A percentile compares a stretch with the other conserved stretches of the same genome.
These are phyloP conservation scores for Andrena trimmerana DNA, from an alignment of 2,888 invertebrate genomes.

Conservation along the genomic window DNA sequence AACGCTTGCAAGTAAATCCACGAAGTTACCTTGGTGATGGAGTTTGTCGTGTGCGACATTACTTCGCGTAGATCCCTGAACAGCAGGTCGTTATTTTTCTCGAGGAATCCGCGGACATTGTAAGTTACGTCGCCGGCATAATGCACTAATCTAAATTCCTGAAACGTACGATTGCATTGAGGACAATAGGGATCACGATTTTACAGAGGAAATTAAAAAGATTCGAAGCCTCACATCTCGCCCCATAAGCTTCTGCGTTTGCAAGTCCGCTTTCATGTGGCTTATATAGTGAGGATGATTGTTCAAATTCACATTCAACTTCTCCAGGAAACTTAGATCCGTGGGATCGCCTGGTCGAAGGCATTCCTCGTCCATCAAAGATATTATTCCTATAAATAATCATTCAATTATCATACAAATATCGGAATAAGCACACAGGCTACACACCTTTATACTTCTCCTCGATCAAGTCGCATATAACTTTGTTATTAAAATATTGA, in stretches of 20 bases:
- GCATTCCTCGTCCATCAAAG: slow-evolving; percentile 96
- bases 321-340: slow-evolving; percentile 93
- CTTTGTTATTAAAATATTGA: slow-evolving; percentile 96
- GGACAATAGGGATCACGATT: background rate
- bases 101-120: slow-evolving; percentile 93
- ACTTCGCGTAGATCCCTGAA: slow-evolving; percentile 95
- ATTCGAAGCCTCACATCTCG: slow-evolving; percentile 89
- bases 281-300: slow-evolving; percentile 94
- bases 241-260: slow-evolving; percentile 93
- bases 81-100: slow-evolving; percentile 97
- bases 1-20: background rate
- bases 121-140: slow-evolving; percentile 98
- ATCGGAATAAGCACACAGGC: background rate
- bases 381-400: slow-evolving; percentile 89
- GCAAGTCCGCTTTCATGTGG: slow-evolving; percentile 91
- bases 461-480: slow-evolving; percentile 97
- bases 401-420: background rate
- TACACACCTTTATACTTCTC: slow-evolving; percentile 92
- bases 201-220: background rate
- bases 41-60: slow-evolving; percentile 90
- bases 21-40: slow-evolving; percentile 86
- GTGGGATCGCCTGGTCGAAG: slow-evolving; percentile 94
- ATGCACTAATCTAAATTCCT: slow-evolving; percentile 96
- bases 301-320: slow-evolving; percentile 91
- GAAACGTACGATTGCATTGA: slow-evolving; percentile 81